phyloP scores from a whole-genome alignment of 2,888 invertebrate genomes.

The Rutpela maculata region DNA sequence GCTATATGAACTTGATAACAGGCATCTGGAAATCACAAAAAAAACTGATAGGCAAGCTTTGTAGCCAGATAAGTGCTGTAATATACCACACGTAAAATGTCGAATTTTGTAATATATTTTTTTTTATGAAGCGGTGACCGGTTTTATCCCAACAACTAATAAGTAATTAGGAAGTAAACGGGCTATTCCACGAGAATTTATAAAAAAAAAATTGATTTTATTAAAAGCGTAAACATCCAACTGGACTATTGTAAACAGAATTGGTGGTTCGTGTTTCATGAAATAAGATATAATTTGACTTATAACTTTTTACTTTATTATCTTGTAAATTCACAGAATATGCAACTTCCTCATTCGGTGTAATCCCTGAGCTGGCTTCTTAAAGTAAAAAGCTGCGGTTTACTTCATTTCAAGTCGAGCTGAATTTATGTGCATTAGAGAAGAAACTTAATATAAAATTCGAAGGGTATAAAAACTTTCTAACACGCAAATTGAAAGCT shows the following conservation, averaged over 20 bases:
- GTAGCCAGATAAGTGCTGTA: too few species aligned
- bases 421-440: constrained; percentile 36
- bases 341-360: not conserved
- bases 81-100: too few species aligned
- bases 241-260: not conserved
- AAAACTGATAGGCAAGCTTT: too few species aligned
- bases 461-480: constrained; percentile 28
- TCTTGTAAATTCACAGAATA: not conserved
- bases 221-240: too few species aligned
- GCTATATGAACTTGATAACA: too few species aligned
- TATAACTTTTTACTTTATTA: constrained; percentile 1
- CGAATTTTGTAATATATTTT: too few species aligned
- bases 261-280: not conserved
- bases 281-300: not conserved
- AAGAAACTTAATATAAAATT: constrained; percentile 39
- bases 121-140: too few species aligned
- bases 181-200: too few species aligned
- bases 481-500: constrained; percentile 27
- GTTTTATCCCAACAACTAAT: too few species aligned
- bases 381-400: constrained; percentile 18
- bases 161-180: too few species aligned
- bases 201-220: too few species aligned
- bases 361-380: constrained; percentile 4
- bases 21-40: too few species aligned
- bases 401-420: constrained; percentile 19